Conservation (phyloP, 2,113 vertebrate species). For the Andinoacara biseriatus region DNA sequence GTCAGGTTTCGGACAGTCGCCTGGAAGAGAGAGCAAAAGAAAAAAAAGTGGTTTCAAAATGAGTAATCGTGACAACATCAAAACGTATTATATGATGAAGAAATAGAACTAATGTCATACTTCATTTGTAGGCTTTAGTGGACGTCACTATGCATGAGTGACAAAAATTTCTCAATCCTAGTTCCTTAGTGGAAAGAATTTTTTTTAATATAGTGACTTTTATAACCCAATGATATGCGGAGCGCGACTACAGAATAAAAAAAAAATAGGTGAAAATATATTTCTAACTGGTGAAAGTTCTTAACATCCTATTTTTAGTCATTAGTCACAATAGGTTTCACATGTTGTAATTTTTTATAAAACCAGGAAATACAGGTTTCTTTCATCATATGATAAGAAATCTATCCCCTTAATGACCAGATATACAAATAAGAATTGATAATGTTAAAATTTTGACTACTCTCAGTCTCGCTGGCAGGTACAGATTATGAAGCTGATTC, state of each 20-base stretch:
- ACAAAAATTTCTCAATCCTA: background rate
- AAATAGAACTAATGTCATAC: background rate
- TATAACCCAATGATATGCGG: background rate
- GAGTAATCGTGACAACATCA: background rate
- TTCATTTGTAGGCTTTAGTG: background rate
- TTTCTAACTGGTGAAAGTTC: background rate
- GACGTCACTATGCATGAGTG: background rate
- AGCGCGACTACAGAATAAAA: background rate
- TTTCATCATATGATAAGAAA: background rate
- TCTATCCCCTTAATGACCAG: background rate
- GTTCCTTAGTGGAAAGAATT: background rate
- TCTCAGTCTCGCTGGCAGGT: background rate
- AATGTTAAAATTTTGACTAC: background rate
- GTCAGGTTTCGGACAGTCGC: conserved; percentile 53
- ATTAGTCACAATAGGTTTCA: background rate
- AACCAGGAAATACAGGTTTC: background rate
- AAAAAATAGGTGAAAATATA: too few relatives aligned
- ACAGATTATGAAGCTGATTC: background rate
- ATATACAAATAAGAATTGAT: background rate
- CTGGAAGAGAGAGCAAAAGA: conserved; percentile 35
- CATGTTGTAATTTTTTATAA: background rate
- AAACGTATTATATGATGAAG: background rate
- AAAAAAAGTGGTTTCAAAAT: background rate
- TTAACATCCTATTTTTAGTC: background rate
- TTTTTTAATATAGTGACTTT: background rate